Percentiles rank a stretch among this genome's conserved stretches.
Conservation (phyloP, 2,797 vertebrate genomes). For the Monodelphis domestica region DNA sequence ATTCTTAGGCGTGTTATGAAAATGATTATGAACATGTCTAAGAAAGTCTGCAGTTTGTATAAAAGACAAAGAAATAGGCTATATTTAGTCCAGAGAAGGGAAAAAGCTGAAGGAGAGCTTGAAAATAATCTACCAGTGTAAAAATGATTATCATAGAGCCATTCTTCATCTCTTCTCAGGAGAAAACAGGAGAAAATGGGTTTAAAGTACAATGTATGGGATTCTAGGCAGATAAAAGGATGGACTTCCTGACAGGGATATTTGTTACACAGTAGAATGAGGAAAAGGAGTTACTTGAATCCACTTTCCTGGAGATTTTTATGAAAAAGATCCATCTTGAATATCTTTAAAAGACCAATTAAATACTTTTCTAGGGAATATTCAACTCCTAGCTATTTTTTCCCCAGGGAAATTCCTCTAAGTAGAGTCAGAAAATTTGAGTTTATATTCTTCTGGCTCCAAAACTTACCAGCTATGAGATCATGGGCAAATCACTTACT, state of each 20-base stretch:
- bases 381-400: background rate
- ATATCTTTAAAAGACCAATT: background rate
- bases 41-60: background rate
- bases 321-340: background rate
- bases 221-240: background rate
- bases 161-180: background rate
- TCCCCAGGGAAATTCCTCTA: background rate
- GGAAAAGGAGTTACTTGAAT: background rate
- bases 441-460: background rate
- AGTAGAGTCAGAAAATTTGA: background rate
- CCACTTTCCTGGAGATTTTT: background rate
- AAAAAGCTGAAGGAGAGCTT: background rate
- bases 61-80: background rate
- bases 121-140: background rate
- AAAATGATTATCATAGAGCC: background rate
- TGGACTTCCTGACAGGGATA: background rate
- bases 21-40: background rate
- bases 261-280: background rate
- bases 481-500: background rate
- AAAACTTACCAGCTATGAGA: background rate
- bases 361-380: background rate
- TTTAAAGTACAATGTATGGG: background rate
- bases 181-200: background rate
- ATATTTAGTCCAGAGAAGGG: background rate
- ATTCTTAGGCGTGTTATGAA: background rate